Percentiles rank a stretch among this genome's conserved stretches.
phyloP scores from a whole-genome alignment of 2,888 invertebrate species.

The Heteromurus nitidus region DNA sequence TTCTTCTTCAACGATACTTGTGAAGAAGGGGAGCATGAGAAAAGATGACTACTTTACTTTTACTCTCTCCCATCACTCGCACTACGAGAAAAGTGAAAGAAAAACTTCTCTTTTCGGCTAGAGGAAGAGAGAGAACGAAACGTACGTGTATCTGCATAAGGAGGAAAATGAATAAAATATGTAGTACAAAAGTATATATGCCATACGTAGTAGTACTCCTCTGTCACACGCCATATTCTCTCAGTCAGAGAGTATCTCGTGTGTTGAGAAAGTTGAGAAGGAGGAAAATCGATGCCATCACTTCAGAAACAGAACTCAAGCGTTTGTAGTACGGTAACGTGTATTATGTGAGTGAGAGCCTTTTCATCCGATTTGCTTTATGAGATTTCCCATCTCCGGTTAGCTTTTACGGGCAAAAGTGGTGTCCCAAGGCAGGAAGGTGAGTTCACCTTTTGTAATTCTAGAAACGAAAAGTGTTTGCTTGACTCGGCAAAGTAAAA shows the following conservation, averaged over 20 bases:
- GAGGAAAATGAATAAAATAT: slow-evolving; percentile 18
- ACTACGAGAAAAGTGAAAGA: not conserved
- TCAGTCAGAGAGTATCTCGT: not conserved
- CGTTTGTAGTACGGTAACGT: not conserved
- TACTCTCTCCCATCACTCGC: not conserved
- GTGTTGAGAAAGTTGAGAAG: not conserved
- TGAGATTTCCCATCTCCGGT: slow-evolving; percentile 2
- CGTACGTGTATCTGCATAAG: not conserved
- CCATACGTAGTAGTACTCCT: too few species aligned
- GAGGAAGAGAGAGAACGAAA: too few species aligned
- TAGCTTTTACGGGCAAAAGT: not conserved
- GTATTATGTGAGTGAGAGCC: too few species aligned
- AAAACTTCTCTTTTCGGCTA: too few species aligned
- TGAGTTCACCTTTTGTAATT: slow-evolving; percentile 6
- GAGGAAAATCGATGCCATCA: slow-evolving; percentile 26
- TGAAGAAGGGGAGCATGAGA: not conserved
- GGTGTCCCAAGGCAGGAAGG: slow-evolving; percentile 11
- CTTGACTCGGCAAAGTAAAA: too few species aligned
- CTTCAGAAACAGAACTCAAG: slow-evolving; percentile 8
- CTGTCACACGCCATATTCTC: not conserved
- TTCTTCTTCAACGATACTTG: not conserved
- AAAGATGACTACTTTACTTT: slow-evolving; percentile 10
- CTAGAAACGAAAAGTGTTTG: too few species aligned
- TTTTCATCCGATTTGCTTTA: slow-evolving; percentile 26
- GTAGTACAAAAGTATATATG: not conserved